Evolutionary conservation across 2,797 vertebrate species (phyloP), one percentile per base, ranked within the genome.

Genomic region (Phrynocephalus guinanensis): DNA sequence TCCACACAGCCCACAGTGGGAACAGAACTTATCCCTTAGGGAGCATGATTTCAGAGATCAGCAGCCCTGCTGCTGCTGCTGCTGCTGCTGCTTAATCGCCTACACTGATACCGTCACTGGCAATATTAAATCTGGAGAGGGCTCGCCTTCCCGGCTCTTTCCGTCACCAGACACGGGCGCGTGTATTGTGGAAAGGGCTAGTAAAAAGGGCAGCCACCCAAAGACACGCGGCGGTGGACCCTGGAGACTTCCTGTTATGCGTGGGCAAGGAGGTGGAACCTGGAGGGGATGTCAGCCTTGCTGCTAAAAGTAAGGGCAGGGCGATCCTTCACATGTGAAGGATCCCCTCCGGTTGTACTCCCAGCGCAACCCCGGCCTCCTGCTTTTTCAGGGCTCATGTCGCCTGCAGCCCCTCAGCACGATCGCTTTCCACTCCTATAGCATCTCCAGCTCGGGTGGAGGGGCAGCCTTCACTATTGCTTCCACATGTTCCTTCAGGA

Each of bases 401-500:
- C 33, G 88, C 92, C 93, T 83, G 87, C 60, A 92, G 92, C 91
- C 52, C 92, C 87, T 86, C 82, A 89, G 93, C 88, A 1, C 76
- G 5, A 66, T n/a, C 26, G 22, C 82, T 90, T 44, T 85, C 89
- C 89, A 5, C 93, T 88, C 89, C 93, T 72, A 15, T 18, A 15
- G 94, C 94, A 90, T 95, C 97, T 95, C 94, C 93, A 94, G 95
- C 96, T 95, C 87, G 93, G 94, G 92, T 91, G 95, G 96, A 92
- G 84, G 94, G 94, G 79, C 90, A 93, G 91, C 94, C 52, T 93
- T 90, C 87, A 94, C 98, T 98, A 99, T 99, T 97, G 97, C 98
- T 99, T 99, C 98, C 98, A 99, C 97, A 99, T 99, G 99, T 98
- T 97, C 92, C 96, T 96, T 85, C 96, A 97, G 97, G 96, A 97